A percentile compares a stretch with the other conserved stretches of the same genome.
Conservation (phyloP, 1,140 invertebrate genomes). For the Saccostrea glomerata region DNA sequence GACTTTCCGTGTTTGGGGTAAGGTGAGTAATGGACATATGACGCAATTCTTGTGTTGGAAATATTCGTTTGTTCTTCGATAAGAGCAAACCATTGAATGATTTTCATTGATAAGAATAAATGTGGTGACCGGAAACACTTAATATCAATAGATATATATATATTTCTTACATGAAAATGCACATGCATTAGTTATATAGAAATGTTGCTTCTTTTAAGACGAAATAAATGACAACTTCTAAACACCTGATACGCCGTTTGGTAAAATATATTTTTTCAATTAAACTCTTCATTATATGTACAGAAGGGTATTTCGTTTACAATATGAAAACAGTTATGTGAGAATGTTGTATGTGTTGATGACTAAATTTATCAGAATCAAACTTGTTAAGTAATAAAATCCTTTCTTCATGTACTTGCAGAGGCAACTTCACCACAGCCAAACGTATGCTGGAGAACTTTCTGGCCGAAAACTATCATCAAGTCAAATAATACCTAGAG, state of each 20-base stretch:
- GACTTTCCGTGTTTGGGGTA: not conserved
- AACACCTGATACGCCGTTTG: not conserved
- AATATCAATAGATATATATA: not conserved
- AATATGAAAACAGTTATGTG: no score
- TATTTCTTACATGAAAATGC: not conserved
- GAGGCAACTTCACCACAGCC: conserved; percentile 45
- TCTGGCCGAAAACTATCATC: conserved; percentile 39
- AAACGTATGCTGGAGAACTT: conserved; percentile 42
- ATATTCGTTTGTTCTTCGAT: not conserved
- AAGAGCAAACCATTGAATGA: not conserved
- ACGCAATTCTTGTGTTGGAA: not conserved
- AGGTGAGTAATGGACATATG: not conserved
- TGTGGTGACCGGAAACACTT: not conserved
- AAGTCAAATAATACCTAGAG: conserved; percentile 47
- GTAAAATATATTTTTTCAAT: not conserved
- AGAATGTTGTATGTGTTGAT: no score
- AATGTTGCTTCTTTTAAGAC: not conserved
- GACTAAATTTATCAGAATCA: not conserved
- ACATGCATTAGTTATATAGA: not conserved
- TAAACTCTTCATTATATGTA: not conserved
- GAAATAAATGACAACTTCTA: conserved; percentile 14
- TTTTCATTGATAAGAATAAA: not conserved
- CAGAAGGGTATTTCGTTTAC: no score
- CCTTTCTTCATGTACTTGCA: not conserved
- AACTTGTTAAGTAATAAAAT: not conserved